phyloP scores from a whole-genome alignment of 2,888 invertebrate genomes.

The Hipparchia semele region DNA sequence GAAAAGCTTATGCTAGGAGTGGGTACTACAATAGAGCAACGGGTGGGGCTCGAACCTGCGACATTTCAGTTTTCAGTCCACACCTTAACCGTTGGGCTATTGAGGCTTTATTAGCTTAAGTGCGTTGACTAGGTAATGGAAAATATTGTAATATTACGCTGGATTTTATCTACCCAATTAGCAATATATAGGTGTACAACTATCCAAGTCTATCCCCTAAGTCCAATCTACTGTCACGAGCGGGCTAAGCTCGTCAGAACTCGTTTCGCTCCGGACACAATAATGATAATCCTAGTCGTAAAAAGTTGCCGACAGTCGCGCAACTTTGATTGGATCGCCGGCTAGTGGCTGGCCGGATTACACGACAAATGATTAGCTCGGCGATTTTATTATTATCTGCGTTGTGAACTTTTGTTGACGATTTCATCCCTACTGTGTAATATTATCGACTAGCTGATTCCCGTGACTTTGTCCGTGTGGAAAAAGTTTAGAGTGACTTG shows the following conservation, averaged over 20 bases:
- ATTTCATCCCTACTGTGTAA: too few relatives aligned
- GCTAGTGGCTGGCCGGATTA: constrained; percentile 28
- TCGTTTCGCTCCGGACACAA: constrained; percentile 43
- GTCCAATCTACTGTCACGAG: constrained; percentile 31
- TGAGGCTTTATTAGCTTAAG: too few relatives aligned
- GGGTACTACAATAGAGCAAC: too few relatives aligned
- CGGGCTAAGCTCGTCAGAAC: constrained; percentile 34
- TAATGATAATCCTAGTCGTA: constrained; percentile 55
- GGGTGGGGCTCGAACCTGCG: too few relatives aligned
- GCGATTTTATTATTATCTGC: constrained; percentile 12
- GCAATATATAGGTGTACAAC: not conserved
- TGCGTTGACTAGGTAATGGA: too few relatives aligned
- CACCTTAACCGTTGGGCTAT: too few relatives aligned
- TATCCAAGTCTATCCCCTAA: constrained; percentile 14
- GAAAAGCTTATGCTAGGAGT: too few relatives aligned
- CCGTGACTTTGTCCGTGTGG: too few relatives aligned
- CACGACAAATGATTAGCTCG: constrained; percentile 35
- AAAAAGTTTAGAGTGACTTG: too few relatives aligned
- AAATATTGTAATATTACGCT: too few relatives aligned
- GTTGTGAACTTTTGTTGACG: not conserved
- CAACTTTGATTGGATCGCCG: constrained; percentile 69
- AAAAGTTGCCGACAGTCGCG: constrained; percentile 47
- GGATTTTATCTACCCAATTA: constrained; percentile 2
- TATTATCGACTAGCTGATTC: too few relatives aligned
- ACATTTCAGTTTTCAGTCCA: too few relatives aligned